These are phyloP conservation scores for Potorous gilbertii DNA, from an alignment of 2,797 vertebrate species.

Conservation along the genomic window DNA sequence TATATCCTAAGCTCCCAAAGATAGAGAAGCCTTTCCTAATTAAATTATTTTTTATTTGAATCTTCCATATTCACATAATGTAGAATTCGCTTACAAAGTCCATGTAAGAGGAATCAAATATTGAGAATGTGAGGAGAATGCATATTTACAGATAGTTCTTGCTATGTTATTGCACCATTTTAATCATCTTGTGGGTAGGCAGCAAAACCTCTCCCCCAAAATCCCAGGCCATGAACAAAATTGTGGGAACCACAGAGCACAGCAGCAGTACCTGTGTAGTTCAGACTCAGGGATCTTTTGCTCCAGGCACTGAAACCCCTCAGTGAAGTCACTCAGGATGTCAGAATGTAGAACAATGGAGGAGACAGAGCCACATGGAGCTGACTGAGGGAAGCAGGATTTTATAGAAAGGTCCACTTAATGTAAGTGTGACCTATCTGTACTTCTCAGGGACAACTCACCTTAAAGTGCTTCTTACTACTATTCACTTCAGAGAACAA, in stretches of 20 bases:
- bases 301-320: neutral
- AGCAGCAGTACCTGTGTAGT: neutral
- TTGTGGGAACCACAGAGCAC: neutral
- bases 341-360: neutral
- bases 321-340: neutral
- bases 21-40: neutral
- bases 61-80: neutral
- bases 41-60: neutral
- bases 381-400: too few relatives aligned
- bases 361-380: neutral
- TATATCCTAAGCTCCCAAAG: neutral
- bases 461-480: neutral
- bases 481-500: neutral
- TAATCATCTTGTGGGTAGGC: neutral
- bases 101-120: neutral
- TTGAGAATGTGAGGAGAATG: neutral
- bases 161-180: neutral
- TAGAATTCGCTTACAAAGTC: neutral
- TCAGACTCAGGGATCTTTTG: neutral
- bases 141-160: neutral
- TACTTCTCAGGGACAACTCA: neutral
- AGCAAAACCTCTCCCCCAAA: neutral
- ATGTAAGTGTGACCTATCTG: neutral
- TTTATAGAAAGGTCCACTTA: neutral
- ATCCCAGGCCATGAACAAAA: too few relatives aligned